These are phyloP conservation scores for Babylonia areolata DNA, from an alignment of 1,140 invertebrate genomes.

Conservation along the genomic window DNA sequence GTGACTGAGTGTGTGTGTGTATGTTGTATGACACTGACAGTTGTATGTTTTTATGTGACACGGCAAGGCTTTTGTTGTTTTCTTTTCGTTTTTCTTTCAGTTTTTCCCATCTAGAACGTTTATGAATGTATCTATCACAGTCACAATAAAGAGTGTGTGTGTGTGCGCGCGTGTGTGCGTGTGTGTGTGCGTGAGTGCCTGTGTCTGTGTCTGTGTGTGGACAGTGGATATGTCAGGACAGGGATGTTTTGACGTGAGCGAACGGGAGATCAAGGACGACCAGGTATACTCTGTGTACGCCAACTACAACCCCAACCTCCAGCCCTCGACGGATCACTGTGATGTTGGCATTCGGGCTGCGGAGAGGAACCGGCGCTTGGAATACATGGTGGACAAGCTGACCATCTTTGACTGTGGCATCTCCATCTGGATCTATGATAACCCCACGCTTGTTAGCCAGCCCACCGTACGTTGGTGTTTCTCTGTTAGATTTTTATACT, in stretches of 20 bases:
- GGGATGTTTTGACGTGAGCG: neutral
- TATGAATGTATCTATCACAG: no score
- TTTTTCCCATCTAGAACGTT: no score
- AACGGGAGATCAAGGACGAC: neutral
- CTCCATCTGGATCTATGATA: neutral
- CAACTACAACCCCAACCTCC: neutral
- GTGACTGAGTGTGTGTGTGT: no score
- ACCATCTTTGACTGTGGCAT: constrained; percentile 30
- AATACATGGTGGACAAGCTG: constrained; percentile 6
- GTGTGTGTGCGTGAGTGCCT: neutral
- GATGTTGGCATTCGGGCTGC: neutral
- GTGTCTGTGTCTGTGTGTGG: no score
- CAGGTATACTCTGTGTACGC: constrained; percentile 7
- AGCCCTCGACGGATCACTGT: constrained; percentile 15
- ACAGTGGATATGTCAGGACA: constrained; percentile 7
- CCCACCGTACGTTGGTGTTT: neutral
- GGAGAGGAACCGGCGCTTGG: neutral
- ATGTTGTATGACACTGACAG: no score
- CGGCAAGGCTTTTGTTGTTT: no score
- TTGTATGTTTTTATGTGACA: no score
- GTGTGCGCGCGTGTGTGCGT: neutral
- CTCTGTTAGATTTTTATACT: neutral
- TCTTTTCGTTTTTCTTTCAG: no score
- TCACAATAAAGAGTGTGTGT: no score
- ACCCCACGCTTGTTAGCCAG: neutral